Evolutionary conservation across 1,140 invertebrate genomes (phyloP), one percentile per base, ranked within the genome.

Genomic region (Hylaeus anthracinus): DNA sequence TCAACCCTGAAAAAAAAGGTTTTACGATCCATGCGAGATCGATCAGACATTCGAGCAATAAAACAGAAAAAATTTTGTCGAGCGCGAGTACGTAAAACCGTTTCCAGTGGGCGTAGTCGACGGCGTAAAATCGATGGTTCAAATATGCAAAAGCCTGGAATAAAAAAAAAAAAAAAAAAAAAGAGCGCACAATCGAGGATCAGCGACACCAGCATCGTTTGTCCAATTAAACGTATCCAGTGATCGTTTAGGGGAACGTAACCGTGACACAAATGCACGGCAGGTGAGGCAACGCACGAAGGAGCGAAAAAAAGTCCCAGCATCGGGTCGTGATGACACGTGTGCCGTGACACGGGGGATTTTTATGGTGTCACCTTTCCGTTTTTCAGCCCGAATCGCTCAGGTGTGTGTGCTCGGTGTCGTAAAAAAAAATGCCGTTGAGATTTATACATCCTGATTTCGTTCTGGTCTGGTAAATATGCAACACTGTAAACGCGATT

Each of bases 331-430:
- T 82, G 72, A 79, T 82, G 90, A 91, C 91, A 92, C 90, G 91
- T 91, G 91, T 90, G 90, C 86, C 87, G 85, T 89, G 90, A 92
- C 88, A 85, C 79, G 73, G 79, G 0, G 83, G 83, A 84, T 89
- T 89, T 87, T 90, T 88, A 88, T 77, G 85, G 74, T 88, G 88
- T 91, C 89, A 90, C 88, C 90, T 89, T 90, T 89, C 69, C 77
- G 81, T 84, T 84, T 82, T 82, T 77, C 78, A 71, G 56, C 63
- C 26, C 3, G 60, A 72, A 72, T 78, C 76, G 82, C 67, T 78
- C 74, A 74, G 79, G 83, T 71, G 80, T 56, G 72, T 74, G 72
- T 70, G 79, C 39, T n/a, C 61, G 63, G 60, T 72, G 75, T 64
- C 81, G 84, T 90, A 84, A 91, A 91, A 90, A 91, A 90, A 90